These are phyloP conservation scores for Villa cingulata DNA, from an alignment of 2,888 invertebrate species.

Conservation along the genomic window DNA sequence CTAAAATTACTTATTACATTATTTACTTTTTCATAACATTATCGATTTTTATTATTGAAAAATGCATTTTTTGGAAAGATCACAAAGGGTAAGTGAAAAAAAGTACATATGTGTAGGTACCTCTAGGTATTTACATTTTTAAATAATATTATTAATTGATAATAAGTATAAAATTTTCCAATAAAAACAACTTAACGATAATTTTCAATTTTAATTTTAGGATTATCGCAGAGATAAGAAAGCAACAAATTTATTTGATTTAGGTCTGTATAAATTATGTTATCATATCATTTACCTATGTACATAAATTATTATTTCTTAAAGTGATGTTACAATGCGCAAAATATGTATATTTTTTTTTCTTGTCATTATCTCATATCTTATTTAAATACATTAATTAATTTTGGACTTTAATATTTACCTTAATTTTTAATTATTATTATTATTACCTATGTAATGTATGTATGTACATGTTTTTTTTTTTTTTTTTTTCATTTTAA, in stretches of 20 bases:
- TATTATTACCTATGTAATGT: too few relatives aligned
- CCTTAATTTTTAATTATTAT: not conserved
- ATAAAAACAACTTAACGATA: not conserved
- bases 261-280: constrained; percentile 8
- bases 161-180: too few relatives aligned
- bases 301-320: too few relatives aligned
- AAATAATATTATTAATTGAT: not conserved
- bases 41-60: not conserved
- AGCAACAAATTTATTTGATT: constrained; percentile 12
- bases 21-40: not conserved
- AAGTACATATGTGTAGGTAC: too few relatives aligned
- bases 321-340: too few relatives aligned
- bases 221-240: constrained; percentile 15
- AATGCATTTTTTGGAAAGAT: constrained; percentile 13
- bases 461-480: too few relatives aligned
- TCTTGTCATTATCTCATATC: too few relatives aligned
- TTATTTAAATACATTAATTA: not conserved
- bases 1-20: too few relatives aligned
- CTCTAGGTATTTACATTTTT: too few relatives aligned
- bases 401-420: not conserved
- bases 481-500: constrained; percentile 2
- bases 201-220: constrained; percentile 10
- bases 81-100: constrained; percentile 4
- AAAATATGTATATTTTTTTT: too few relatives aligned
- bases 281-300: too few relatives aligned